phyloP scores from a whole-genome alignment of 2,888 invertebrate genomes.

The Cacoxenus indagator region DNA sequence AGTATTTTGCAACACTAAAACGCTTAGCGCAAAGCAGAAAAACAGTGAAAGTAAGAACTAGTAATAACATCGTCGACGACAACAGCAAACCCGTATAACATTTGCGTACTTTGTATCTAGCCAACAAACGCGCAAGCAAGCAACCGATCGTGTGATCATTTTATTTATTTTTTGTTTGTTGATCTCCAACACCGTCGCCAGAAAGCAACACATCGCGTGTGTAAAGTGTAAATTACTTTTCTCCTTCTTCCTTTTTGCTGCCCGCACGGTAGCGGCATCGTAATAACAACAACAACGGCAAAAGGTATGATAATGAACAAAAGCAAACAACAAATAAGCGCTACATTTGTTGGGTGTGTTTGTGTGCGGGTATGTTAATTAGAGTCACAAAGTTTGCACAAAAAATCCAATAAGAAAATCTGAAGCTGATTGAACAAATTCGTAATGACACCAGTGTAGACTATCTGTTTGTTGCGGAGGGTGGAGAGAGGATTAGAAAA shows the following conservation, averaged over 20 bases:
- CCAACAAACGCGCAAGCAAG: no score
- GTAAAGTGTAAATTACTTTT: slow-evolving; percentile 11
- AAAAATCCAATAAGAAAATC: slow-evolving; percentile 24
- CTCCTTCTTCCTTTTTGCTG: no score
- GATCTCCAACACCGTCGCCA: slow-evolving; percentile 20
- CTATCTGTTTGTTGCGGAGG: background rate
- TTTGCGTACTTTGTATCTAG: no score
- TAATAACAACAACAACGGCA: slow-evolving; percentile 48
- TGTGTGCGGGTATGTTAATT: slow-evolving; percentile 15
- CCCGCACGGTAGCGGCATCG: no score
- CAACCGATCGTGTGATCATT: no score
- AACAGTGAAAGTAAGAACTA: no score
- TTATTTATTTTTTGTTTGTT: slow-evolving; percentile 47
- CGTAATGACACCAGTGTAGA: slow-evolving; percentile 40
- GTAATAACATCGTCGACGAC: no score
- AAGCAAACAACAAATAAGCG: slow-evolving; percentile 40
- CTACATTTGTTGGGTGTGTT: slow-evolving; percentile 30
- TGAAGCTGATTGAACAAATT: slow-evolving; percentile 22
- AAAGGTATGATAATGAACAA: slow-evolving; percentile 46
- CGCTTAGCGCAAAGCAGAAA: no score
- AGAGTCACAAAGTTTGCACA: slow-evolving; percentile 10
- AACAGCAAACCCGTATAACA: no score
- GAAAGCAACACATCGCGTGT: background rate
- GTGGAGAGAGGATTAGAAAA: no score
- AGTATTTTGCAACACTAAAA: no score